Evolutionary conservation across 2,113 vertebrate species (phyloP).

Genomic region (Raja brachyura): DNA sequence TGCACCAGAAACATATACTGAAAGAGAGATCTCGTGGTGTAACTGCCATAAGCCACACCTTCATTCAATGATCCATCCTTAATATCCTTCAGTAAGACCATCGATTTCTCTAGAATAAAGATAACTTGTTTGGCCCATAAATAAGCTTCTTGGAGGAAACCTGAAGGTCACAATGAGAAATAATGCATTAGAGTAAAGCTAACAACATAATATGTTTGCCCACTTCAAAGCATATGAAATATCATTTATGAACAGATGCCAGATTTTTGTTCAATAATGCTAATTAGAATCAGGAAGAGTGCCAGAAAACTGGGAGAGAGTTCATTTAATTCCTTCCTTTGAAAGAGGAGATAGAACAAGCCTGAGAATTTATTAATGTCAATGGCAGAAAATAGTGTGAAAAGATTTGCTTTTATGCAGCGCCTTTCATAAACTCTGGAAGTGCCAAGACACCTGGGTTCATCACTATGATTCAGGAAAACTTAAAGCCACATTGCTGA

Average conservation of each 20-base stretch:
- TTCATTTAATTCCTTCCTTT: neutral
- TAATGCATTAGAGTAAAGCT: conserved; percentile 14
- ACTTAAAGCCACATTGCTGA: no score
- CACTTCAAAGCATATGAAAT: neutral
- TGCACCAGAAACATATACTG: conserved; percentile 95
- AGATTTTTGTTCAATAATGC: neutral
- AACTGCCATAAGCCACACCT: conserved; percentile 93
- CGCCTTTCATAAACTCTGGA: no score
- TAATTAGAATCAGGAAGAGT: neutral
- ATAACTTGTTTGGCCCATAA: conserved; percentile 92
- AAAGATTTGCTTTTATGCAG: no score
- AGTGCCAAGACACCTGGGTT: no score
- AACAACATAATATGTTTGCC: neutral
- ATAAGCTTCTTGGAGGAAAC: conserved; percentile 94
- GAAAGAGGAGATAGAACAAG: neutral
- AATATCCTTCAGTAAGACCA: conserved; percentile 82
- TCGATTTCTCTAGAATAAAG: conserved; percentile 91
- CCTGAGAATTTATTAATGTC: neutral
- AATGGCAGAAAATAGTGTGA: neutral
- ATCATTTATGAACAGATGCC: neutral
- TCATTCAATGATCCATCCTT: conserved; percentile 91
- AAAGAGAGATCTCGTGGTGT: conserved; percentile 89
- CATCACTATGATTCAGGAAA: no score
- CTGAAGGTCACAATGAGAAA: conserved; percentile 52
- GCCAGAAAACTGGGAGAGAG: neutral